A percentile compares a stretch with the other conserved stretches of the same genome.
Evolutionary conservation across 2,797 vertebrate genomes (phyloP).

Genomic region (Enteromius paludinosus): DNA sequence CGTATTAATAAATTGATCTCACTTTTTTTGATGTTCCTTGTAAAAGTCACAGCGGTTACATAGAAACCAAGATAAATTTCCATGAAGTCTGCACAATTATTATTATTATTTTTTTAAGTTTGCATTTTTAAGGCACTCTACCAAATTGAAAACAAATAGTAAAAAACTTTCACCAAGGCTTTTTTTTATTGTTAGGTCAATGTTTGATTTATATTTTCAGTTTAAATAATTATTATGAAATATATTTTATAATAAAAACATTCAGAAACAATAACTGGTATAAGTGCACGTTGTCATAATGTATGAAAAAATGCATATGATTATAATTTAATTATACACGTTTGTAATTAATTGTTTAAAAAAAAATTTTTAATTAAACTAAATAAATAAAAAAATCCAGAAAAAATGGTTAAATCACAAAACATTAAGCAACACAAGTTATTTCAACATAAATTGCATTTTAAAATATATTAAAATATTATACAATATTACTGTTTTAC

Average conservation of each 20-base stretch:
- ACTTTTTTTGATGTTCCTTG: background rate
- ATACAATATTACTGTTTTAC: no score
- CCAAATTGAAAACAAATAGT: background rate
- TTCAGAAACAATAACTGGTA: background rate
- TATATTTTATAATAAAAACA: background rate
- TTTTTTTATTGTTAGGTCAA: background rate
- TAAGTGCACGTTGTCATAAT: background rate
- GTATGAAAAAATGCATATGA: background rate
- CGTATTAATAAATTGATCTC: background rate
- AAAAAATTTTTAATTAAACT: no score
- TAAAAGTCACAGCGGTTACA: background rate
- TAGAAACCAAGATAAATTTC: background rate
- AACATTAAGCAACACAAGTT: background rate
- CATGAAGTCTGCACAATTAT: background rate
- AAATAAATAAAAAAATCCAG: no score
- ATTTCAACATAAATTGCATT: background rate
- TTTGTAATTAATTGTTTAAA: no score
- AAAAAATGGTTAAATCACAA: background rate
- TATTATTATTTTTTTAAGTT: background rate
- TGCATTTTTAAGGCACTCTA: background rate
- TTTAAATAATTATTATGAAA: background rate
- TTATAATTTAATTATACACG: no score
- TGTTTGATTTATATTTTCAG: background rate
- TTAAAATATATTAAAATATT: no score
- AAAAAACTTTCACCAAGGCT: background rate